Evolutionary conservation across 2,888 invertebrate species (phyloP), one percentile per base, ranked within the genome.

Genomic region (Elysia crispata): DNA sequence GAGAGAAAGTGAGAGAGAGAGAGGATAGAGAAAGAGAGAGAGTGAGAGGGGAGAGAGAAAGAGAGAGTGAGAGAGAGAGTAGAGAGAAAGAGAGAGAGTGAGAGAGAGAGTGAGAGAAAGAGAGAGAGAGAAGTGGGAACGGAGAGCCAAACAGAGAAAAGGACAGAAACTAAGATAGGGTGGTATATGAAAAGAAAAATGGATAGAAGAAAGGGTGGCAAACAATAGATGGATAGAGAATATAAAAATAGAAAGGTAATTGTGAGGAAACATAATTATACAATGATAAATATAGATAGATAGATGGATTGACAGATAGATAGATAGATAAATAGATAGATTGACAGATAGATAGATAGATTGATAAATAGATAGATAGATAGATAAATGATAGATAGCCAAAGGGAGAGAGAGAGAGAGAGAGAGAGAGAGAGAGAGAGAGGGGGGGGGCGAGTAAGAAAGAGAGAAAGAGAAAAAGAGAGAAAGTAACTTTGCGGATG

Each of bases 81-180:
- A 69, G 67, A 54, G 1, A 77, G 15, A 49, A 18, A 67, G 49
- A 77, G 31, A 77, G 54, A 77, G 69, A 77, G 54, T 69, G 30
- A 77, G 54, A 69, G 69, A 69, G 54, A 77, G 54, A 69, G 69
- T 50, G 69, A 76, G 20, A 67, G 70, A 33, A 23, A 69, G 33
- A 70, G 60, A 30, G 57, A 70, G 70, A 67, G 60, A 77, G 50
- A 54, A 15, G 8, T 1, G 30, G 28, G 23, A 20, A 60, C 25
- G 23, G 57, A 77, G 67, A 54, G 54, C 8, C 30, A 25, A 30
- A 69, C 54, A 54, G 54, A 54, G 67, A 33, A 57, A 70, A 57
- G 57, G 70, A 57, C 31, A 70, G 77, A 70, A 23, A 57, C 57
- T 30, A 5, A 11, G 25, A 49, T 8, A 25, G 41, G 18, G n/a